phyloP scores from a whole-genome alignment of 2,888 invertebrate species.

The Papilio gigon region DNA sequence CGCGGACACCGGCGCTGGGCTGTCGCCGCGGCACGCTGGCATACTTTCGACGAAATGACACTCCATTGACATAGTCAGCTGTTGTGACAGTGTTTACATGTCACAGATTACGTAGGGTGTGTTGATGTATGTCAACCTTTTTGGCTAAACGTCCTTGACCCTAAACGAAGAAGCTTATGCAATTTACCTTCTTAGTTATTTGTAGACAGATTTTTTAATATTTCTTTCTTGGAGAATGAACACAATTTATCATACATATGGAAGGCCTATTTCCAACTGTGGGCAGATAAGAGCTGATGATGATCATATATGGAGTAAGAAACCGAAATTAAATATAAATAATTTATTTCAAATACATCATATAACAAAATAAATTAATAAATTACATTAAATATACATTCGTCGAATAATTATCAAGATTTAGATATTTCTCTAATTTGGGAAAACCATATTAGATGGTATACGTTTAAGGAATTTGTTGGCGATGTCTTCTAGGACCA shows the following conservation, averaged over 20 bases:
- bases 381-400: not conserved
- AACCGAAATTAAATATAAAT: not conserved
- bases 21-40: slow-evolving; percentile 58
- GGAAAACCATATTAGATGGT: slow-evolving; percentile 76
- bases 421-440: slow-evolving; percentile 54
- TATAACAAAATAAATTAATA: slow-evolving; percentile 24
- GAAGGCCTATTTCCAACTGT: too few relatives aligned
- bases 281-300: too few relatives aligned
- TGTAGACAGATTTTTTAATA: not conserved
- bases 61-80: slow-evolving; percentile 20
- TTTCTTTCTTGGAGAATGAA: too few relatives aligned
- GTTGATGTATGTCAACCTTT: slow-evolving; percentile 16
- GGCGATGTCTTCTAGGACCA: slow-evolving; percentile 83
- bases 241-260: too few relatives aligned
- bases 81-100: slow-evolving; percentile 44
- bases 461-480: slow-evolving; percentile 78
- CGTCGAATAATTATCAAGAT: slow-evolving; percentile 13
- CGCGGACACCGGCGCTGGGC: slow-evolving; percentile 45
- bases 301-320: too few relatives aligned
- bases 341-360: slow-evolving; percentile 15
- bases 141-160: slow-evolving; percentile 13
- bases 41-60: slow-evolving; percentile 52
- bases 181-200: not conserved
- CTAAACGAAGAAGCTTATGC: not conserved
- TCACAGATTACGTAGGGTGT: slow-evolving; percentile 46